Base-by-base conservation (phyloP, 2,113 vertebrate species). In the Dicaeum eximium region DNA sequence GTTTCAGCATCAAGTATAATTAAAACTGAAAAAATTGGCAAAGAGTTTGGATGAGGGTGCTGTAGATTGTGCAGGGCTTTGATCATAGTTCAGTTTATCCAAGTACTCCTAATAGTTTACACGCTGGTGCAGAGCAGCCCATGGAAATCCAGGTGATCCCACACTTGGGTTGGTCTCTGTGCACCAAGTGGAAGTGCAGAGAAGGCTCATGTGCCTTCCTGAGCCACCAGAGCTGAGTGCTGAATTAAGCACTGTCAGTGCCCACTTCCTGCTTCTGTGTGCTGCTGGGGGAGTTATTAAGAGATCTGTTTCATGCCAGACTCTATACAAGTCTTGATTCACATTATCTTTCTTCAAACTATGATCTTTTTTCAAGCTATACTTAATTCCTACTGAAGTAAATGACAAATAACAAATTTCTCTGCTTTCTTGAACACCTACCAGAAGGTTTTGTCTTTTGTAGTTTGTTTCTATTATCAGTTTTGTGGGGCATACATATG, bases 121-220 rank as follows among this genome's bases (percentile, higher is more conserved):
- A 10, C 0, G 0, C 17, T 7, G 27, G 21, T 61, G 18, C 42
- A 37, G 60, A 77, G 18, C 38, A 73, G 53, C 35, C 72, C 9
- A 0, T 23, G 35, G 69, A 48, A 92, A 57, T 28, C 12, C 42
- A 9, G 20, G 30, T 45, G 13, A 45, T 82, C 47, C 30, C 62
- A 33, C 33, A 5, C 6, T 31, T 25, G 50, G 53, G 14, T 11
- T 66, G 42, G 9, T 70, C 56, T 62, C 5, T 0, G 0, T 10
- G 8, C 18, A 33, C 7, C 27, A 44, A 42, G 7, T 6, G 17
- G n/a, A 85, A 28, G 33, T 19, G n/a, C 33, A 47, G 42, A 45
- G 89, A 40, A 66, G 30, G 24, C 31, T 86, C 58, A 24, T 0
- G 0, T 66, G 51, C 27, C 37, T 66, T 83, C 38, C 33, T 7